Conservation (phyloP, 2,888 invertebrate genomes). For the Scaptomyza flava region DNA sequence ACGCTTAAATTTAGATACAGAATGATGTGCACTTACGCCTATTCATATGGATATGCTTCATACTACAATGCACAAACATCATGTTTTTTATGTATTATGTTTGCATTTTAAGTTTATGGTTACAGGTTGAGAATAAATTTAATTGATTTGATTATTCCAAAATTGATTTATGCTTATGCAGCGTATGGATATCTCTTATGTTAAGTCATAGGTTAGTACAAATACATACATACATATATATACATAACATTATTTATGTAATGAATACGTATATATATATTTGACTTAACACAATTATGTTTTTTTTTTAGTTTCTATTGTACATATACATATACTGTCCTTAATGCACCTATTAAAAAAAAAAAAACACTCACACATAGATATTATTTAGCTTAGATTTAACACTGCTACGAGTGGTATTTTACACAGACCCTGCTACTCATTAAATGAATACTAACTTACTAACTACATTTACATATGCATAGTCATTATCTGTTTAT, state of each 20-base stretch:
- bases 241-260: conserved; percentile 3
- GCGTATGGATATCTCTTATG: conserved; percentile 12
- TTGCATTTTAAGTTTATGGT: conserved; percentile 10
- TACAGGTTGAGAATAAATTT: conserved; percentile 37
- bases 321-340: conserved; percentile 15
- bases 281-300: conserved; percentile 16
- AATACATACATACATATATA: background rate
- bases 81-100: background rate
- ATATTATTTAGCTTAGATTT: conserved; percentile 29
- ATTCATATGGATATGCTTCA: conserved; percentile 2
- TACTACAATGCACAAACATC: no score
- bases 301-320: background rate
- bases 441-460: conserved; percentile 42
- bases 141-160: conserved; percentile 30
- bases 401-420: conserved; percentile 28
- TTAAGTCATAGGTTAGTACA: conserved; percentile 8
- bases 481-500: conserved; percentile 10
- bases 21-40: conserved; percentile 10
- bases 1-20: conserved; percentile 6
- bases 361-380: conserved; percentile 24
- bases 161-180: conserved; percentile 26
- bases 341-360: conserved; percentile 27
- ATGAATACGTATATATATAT: conserved; percentile 7
- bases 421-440: conserved; percentile 49
- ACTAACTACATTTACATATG: conserved; percentile 36